These are phyloP conservation scores for Sphenodon punctatus DNA, from an alignment of 2,797 vertebrate genomes.

Conservation along the genomic window DNA sequence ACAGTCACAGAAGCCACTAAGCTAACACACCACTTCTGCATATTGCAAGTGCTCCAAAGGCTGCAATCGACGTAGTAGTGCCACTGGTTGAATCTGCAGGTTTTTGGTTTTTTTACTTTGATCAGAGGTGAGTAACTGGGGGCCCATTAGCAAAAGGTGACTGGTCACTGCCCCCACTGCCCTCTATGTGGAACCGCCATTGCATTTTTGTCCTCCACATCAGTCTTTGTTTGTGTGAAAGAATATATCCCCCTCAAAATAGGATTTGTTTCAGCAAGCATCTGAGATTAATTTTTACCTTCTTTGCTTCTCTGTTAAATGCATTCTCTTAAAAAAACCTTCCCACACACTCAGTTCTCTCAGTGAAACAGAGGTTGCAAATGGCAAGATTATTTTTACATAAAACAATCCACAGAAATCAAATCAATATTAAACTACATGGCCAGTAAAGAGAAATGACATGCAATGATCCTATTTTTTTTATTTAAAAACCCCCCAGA, in stretches of 20 bases:
- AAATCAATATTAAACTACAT: slow-evolving; percentile 8
- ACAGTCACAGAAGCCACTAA: no score
- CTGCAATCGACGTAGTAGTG: no score
- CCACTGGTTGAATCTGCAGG: no score
- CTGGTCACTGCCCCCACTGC: no score
- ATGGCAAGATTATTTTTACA: slow-evolving; percentile 27
- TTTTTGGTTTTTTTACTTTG: no score
- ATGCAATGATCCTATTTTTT: neutral
- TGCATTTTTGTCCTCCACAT: neutral
- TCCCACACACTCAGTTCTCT: no score
- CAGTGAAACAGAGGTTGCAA: neutral
- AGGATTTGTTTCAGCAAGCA: neutral
- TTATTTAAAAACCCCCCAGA: no score
- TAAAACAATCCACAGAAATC: slow-evolving; percentile 26
- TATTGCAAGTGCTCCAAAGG: no score
- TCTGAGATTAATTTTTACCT: slow-evolving; percentile 14
- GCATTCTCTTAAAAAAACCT: neutral
- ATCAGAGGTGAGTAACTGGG: no score
- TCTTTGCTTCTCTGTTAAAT: slow-evolving; percentile 10
- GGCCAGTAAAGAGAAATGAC: slow-evolving; percentile 10
- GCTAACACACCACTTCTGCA: no score
- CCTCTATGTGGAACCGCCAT: no score
- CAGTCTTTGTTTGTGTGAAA: neutral
- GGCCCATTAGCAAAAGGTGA: no score
- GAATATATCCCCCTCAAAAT: neutral